Evolutionary conservation across 2,797 vertebrate species (phyloP).

Genomic region (Lepus townsendii): DNA sequence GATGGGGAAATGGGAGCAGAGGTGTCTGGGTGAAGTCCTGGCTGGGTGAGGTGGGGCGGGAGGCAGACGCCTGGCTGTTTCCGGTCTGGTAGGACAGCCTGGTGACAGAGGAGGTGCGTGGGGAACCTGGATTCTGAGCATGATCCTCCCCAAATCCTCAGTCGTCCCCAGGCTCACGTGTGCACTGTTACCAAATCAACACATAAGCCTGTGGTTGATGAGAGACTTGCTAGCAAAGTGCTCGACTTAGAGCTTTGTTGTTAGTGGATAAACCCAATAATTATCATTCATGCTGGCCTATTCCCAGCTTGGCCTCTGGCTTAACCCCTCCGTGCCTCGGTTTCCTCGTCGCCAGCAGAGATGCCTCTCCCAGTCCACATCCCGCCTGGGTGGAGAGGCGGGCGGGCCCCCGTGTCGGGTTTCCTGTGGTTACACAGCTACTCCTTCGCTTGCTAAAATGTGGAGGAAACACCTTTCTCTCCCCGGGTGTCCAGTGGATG

Average conservation of each 20-base stretch:
- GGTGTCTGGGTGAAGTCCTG: neutral
- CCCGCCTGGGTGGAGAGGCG: too few relatives aligned
- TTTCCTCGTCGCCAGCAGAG: neutral
- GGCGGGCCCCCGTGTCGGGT: too few relatives aligned
- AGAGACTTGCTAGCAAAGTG: neutral
- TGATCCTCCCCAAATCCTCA: neutral
- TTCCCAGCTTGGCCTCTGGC: neutral
- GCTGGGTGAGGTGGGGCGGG: too few relatives aligned
- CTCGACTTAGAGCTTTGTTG: rapidly evolving
- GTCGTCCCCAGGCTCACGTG: neutral
- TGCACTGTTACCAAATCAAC: neutral
- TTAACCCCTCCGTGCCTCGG: neutral
- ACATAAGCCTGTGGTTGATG: rapidly evolving
- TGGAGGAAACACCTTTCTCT: neutral
- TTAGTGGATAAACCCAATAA: neutral
- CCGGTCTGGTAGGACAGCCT: neutral
- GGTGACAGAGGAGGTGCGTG: neutral
- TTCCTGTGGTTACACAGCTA: neutral
- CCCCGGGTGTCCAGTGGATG: rapidly evolving
- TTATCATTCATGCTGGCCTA: neutral
- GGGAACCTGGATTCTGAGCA: neutral
- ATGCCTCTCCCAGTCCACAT: neutral
- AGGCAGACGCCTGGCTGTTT: neutral
- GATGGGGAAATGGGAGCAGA: neutral
- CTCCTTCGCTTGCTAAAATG: neutral